Percentiles rank a stretch among this genome's conserved stretches.
These are phyloP conservation scores for Acanthacorydalis orientalis DNA, from an alignment of 2,888 invertebrate species.

Conservation along the genomic window DNA sequence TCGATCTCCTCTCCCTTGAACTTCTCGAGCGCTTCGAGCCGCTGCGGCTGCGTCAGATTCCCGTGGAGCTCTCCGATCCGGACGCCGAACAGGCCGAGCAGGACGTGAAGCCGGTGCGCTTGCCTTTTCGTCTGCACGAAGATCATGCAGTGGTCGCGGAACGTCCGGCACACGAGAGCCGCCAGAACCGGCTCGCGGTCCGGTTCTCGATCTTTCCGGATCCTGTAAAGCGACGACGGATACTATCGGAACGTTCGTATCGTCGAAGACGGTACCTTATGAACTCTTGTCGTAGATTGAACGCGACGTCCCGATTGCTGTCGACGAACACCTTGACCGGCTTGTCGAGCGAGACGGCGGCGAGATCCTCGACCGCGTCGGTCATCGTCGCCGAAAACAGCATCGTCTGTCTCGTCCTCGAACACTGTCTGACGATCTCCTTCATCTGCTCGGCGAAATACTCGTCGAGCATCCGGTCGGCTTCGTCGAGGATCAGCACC, in stretches of 20 bases:
- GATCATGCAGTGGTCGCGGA: slow-evolving; percentile 79
- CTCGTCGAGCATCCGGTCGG: slow-evolving; percentile 89
- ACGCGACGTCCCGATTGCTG: slow-evolving; percentile 88
- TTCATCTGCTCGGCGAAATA: slow-evolving; percentile 99
- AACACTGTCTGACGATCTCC: slow-evolving; percentile 86
- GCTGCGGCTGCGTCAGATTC: slow-evolving; percentile 87
- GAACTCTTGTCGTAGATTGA: slow-evolving; percentile 92
- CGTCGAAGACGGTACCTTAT: slow-evolving; percentile 40
- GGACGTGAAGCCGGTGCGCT: slow-evolving; percentile 83
- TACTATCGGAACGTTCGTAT: neutral
- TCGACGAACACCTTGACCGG: slow-evolving; percentile 94
- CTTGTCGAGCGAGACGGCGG: slow-evolving; percentile 78
- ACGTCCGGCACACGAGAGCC: slow-evolving; percentile 72
- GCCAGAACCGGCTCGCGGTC: slow-evolving; percentile 83
- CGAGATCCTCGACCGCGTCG: slow-evolving; percentile 89
- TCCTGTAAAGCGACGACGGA: too few relatives aligned
- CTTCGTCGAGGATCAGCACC: slow-evolving; percentile 65
- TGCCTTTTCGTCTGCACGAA: slow-evolving; percentile 95
- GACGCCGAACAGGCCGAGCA: slow-evolving; percentile 77
- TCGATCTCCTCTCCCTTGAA: slow-evolving; percentile 77
- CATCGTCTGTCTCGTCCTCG: slow-evolving; percentile 85
- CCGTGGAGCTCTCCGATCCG: slow-evolving; percentile 86
- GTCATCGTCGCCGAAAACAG: slow-evolving; percentile 99
- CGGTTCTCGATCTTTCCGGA: slow-evolving; percentile 73
- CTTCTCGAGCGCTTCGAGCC: slow-evolving; percentile 71